phyloP scores from a whole-genome alignment of 2,797 vertebrate species.

The Syngnathus acus region DNA sequence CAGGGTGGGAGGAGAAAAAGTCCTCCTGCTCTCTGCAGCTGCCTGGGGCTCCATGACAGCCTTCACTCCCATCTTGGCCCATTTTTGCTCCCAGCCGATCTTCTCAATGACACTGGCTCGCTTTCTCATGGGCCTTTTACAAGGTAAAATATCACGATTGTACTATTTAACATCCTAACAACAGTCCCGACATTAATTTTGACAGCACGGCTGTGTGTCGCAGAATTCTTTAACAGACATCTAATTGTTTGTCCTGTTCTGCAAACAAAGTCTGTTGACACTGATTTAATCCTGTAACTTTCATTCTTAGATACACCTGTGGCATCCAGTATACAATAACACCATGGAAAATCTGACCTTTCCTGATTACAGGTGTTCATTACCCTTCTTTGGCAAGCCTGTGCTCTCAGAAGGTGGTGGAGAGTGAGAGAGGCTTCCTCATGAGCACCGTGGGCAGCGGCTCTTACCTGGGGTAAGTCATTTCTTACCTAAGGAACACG shows the following conservation, averaged over 20 bases:
- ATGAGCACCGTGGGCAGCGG: constrained; percentile 91
- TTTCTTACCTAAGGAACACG: not conserved
- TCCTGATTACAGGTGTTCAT: constrained; percentile 76
- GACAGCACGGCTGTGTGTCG: not conserved
- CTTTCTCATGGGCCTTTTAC: constrained; percentile 88
- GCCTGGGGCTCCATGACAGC: constrained; percentile 88
- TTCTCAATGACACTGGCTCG: constrained; percentile 80
- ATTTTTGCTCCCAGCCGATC: constrained; percentile 80
- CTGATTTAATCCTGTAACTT: not conserved
- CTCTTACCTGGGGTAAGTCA: constrained; percentile 89
- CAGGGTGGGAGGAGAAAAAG: constrained; percentile 94
- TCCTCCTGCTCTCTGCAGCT: constrained; percentile 84
- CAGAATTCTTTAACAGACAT: not conserved
- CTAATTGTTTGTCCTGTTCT: not conserved
- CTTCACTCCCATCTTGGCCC: constrained; percentile 79
- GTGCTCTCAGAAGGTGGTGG: constrained; percentile 86
- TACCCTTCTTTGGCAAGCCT: constrained; percentile 91
- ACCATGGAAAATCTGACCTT: not conserved
- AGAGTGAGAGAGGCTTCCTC: constrained; percentile 84
- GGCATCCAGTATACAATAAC: too few species aligned
- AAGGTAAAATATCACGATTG: constrained; percentile 69
- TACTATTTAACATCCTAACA: not conserved
- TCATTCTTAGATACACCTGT: not conserved
- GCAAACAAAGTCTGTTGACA: not conserved
- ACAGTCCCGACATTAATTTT: not conserved